A percentile compares a stretch with the other conserved stretches of the same genome.
These are phyloP conservation scores for Formica selysi DNA, from an alignment of 1,140 invertebrate genomes.

Conservation along the genomic window DNA sequence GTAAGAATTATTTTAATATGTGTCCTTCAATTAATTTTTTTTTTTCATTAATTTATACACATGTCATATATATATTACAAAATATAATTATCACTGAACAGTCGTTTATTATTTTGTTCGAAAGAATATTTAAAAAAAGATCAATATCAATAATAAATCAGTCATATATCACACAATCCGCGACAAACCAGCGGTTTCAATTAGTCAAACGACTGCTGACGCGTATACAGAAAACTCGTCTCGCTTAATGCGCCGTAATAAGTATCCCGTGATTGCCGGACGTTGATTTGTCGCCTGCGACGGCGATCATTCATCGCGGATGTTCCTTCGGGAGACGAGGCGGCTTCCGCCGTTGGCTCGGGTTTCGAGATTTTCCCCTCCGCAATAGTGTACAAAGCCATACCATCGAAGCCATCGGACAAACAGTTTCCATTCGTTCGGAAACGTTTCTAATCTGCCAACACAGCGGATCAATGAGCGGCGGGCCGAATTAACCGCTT, in stretches of 20 bases:
- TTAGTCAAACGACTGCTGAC: slow-evolving; percentile 60
- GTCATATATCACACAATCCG: slow-evolving; percentile 34
- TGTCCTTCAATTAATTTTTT: slow-evolving; percentile 26
- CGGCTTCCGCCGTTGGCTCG: not conserved
- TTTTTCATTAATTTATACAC: not conserved
- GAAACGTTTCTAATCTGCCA: slow-evolving; percentile 76
- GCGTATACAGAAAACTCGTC: slow-evolving; percentile 66
- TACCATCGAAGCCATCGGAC: slow-evolving; percentile 50
- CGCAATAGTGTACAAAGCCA: slow-evolving; percentile 22
- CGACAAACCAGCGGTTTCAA: slow-evolving; percentile 71
- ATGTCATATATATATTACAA: not conserved
- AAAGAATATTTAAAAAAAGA: not conserved
- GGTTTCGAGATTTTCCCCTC: slow-evolving; percentile 10
- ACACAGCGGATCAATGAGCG: slow-evolving; percentile 59
- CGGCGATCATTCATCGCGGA: slow-evolving; percentile 63
- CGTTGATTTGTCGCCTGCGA: slow-evolving; percentile 57
- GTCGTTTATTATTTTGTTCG: not conserved
- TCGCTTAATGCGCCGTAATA: slow-evolving; percentile 62
- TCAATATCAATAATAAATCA: slow-evolving; percentile 25
- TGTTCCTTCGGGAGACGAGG: slow-evolving; percentile 60
- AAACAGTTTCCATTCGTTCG: slow-evolving; percentile 76
- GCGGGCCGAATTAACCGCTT: slow-evolving; percentile 80
- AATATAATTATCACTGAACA: not conserved
- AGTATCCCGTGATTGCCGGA: slow-evolving; percentile 63
- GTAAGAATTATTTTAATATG: not conserved